Evolutionary conservation across 2,797 vertebrate genomes (phyloP).

Genomic region (Zenarchopterus dispar): DNA sequence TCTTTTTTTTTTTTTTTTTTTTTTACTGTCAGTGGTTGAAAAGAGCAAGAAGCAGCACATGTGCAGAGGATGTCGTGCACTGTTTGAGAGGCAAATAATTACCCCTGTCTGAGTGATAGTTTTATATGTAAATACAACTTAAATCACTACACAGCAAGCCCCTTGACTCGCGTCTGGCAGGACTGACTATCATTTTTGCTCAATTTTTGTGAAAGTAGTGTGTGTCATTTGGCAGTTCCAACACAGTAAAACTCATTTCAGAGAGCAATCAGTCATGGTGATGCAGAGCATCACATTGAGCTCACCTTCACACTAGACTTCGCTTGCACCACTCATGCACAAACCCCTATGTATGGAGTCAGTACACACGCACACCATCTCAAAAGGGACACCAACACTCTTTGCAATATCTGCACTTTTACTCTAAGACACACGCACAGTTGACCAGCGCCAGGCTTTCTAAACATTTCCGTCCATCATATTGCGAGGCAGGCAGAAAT

Average conservation of each 20-base stretch:
- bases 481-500: slow-evolving; percentile 35
- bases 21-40: neutral
- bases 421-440: slow-evolving; percentile 37
- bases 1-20: neutral
- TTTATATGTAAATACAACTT: neutral
- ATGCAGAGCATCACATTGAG: slow-evolving; percentile 26
- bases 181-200: too few relatives aligned
- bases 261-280: slow-evolving; percentile 27
- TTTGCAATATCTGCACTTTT: slow-evolving; percentile 22
- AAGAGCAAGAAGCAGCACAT: neutral
- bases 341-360: slow-evolving; percentile 5
- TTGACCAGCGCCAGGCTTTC: slow-evolving; percentile 38
- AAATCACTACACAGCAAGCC: too few relatives aligned
- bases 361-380: slow-evolving; percentile 5
- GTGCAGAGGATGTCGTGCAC: neutral
- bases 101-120: neutral
- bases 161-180: too few relatives aligned
- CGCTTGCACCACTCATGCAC: slow-evolving; percentile 15
- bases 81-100: neutral
- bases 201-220: too few relatives aligned
- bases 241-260: slow-evolving; percentile 22
- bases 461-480: slow-evolving; percentile 61
- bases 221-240: neutral
- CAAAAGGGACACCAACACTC: slow-evolving; percentile 25
- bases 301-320: slow-evolving; percentile 50